Evolutionary conservation across 2,888 invertebrate species (phyloP), one percentile per base, ranked within the genome.

Genomic region (Thecophora atra): DNA sequence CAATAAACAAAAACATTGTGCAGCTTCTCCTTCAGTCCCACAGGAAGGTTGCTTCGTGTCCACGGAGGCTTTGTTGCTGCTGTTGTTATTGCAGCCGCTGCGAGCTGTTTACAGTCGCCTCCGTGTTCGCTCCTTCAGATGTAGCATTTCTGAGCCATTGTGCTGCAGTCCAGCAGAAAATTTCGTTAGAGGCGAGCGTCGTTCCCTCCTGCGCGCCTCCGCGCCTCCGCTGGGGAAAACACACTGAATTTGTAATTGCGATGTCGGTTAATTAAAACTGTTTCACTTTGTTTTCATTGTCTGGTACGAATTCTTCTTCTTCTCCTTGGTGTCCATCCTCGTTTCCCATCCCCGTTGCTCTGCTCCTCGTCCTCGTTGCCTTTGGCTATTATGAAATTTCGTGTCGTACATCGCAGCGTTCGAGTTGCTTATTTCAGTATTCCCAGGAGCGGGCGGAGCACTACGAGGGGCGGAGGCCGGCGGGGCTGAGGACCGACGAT

Each of bases 211-310:
- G 63, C 24, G 42, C 63, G 37, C 72, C 44, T 8, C 17, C 54
- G 47, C 63, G 64, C 70, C 44, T 69, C 67, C 76, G 75, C 78
- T 75, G 78, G 75, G n/a, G 68, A 47, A 70, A 70, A 63, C 81
- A 80, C 79, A 81, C 81, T 82, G 82, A 82, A 82, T 82, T 82
- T 82, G 81, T 82, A 82, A 82, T 83, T 83, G 81, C 82, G 78
- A 82, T 82, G 82, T 81, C 81, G 81, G 82, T 82, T 82, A 82
- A 82, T 82, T 83, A 82, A 82, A 83, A 82, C 81, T 80, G 81
- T 83, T 81, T 81, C 79, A 83, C 78, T 81, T 76, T 73, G 72
- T 75, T 74, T 70, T 62, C 60, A 51, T 63, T 72, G 66, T 72
- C 37, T 63, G 19, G 70, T 52, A 28, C 62, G 42, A 17, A 51